Evolutionary conservation across 2,113 vertebrate genomes (phyloP).

Genomic region (Marmota monax): DNA sequence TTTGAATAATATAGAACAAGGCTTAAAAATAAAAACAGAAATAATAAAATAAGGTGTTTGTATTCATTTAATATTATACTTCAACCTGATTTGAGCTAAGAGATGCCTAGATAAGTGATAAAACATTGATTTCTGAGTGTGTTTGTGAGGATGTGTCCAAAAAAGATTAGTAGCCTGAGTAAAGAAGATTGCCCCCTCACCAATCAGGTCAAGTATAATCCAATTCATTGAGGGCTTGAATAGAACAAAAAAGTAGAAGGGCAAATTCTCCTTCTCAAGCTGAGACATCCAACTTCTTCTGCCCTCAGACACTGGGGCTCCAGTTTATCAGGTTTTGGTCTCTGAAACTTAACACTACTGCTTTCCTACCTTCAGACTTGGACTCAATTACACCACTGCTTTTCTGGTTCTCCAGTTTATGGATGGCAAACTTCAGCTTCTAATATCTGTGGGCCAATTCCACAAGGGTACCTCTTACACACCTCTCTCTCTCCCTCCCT

Average conservation of each 20-base stretch:
- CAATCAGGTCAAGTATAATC: neutral
- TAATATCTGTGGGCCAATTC: neutral
- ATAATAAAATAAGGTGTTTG: neutral
- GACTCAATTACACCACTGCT: neutral
- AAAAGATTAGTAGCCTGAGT: neutral
- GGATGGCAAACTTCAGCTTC: neutral
- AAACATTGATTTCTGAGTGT: neutral
- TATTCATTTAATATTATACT: neutral
- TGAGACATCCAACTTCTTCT: neutral
- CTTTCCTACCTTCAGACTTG: neutral
- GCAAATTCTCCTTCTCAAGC: neutral
- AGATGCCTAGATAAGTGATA: neutral
- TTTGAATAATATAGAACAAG: conserved; percentile 9
- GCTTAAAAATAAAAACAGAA: neutral
- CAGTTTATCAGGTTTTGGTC: neutral
- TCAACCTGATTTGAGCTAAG: neutral
- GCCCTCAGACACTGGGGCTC: neutral
- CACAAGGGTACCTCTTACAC: neutral
- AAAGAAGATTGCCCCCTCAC: neutral
- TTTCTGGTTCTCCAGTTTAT: neutral
- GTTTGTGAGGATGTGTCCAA: neutral
- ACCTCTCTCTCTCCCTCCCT: neutral
- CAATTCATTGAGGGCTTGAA: neutral
- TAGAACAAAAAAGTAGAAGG: neutral
- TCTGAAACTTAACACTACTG: neutral